Percentiles rank a stretch among this genome's conserved stretches.
Conservation (phyloP, 1,140 invertebrate species). For the Frieseomelitta varia region DNA sequence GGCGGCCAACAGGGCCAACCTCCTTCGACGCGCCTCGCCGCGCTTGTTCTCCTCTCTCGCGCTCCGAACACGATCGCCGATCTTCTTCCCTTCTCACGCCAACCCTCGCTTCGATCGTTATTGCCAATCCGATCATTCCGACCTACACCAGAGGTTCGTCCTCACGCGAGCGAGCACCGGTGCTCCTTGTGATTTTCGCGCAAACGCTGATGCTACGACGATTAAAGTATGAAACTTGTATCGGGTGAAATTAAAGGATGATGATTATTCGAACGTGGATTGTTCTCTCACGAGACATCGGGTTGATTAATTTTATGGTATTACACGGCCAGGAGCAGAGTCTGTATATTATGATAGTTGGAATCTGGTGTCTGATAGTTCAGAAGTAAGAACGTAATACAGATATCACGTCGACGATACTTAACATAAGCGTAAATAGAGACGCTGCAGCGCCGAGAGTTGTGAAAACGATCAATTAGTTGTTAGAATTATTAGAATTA, state of each 20-base stretch:
- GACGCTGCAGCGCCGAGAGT: neutral
- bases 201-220: neutral
- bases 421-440: neutral
- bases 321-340: neutral
- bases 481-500: neutral
- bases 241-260: too few species aligned
- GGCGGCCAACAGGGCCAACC: neutral
- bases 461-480: neutral
- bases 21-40: neutral
- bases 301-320: neutral
- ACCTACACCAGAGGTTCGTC: neutral
- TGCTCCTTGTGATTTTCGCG: neutral
- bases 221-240: too few species aligned
- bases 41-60: neutral
- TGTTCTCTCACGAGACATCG: neutral
- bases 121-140: constrained; percentile 19
- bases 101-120: constrained; percentile 53
- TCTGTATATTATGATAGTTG: neutral
- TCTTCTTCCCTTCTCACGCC: constrained; percentile 50
- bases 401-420: neutral
- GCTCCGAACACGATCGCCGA: neutral
- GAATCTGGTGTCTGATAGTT: neutral
- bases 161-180: too few species aligned
- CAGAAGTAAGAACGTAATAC: neutral
- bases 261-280: neutral